Conservation (phyloP, 2,797 vertebrate genomes). For the Sphenopsis melanotis region DNA sequence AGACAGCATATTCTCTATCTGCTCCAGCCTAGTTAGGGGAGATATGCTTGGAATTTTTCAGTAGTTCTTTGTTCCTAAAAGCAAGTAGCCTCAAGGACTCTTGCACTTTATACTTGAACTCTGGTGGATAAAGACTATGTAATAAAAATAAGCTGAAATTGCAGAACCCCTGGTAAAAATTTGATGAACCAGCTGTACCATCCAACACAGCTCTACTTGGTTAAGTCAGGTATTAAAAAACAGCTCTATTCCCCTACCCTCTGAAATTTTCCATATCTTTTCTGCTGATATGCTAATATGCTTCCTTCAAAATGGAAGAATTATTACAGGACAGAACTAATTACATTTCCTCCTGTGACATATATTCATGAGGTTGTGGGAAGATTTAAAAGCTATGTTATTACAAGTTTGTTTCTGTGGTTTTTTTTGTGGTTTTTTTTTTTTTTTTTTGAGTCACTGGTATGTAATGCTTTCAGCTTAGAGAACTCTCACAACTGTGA, state of each 20-base stretch:
- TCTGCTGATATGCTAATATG: background rate
- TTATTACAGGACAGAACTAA: background rate
- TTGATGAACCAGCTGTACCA: slow-evolving; percentile 15
- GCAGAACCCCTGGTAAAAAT: slow-evolving; percentile 22
- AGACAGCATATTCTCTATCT: background rate
- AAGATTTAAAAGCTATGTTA: background rate
- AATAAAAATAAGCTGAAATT: slow-evolving; percentile 23
- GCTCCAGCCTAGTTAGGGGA: background rate
- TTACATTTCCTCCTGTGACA: background rate
- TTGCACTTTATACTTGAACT: background rate
- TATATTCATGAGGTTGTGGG: background rate
- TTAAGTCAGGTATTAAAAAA: background rate
- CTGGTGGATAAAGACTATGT: background rate
- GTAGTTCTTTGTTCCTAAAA: slow-evolving; percentile 37
- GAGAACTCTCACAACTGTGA: background rate
- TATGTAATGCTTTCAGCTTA: background rate
- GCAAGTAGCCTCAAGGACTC: slow-evolving; percentile 13
- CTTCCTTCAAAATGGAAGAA: background rate
- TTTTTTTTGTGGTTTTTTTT: background rate
- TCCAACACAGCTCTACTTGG: background rate
- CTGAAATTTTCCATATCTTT: background rate
- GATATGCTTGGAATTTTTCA: slow-evolving; percentile 25
- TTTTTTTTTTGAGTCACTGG: background rate
- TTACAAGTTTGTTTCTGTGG: background rate
- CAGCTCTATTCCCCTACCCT: background rate